Percentiles rank a stretch among this genome's conserved stretches.
Evolutionary conservation across 2,888 invertebrate species (phyloP).

Genomic region (Mythimna loreyi): DNA sequence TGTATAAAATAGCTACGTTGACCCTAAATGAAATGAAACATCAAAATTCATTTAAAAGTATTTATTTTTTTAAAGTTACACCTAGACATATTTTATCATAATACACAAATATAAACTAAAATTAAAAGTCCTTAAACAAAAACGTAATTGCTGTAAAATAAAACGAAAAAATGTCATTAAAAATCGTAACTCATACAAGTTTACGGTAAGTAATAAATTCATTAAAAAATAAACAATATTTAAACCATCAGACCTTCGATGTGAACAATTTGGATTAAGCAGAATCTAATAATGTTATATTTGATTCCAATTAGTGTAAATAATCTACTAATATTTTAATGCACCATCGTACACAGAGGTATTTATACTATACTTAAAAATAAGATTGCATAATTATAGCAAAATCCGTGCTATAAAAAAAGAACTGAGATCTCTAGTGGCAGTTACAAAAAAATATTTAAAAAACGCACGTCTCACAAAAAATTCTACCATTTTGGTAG

Average conservation of each 20-base stretch:
- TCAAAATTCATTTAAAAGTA: neutral
- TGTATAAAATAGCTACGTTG: no score
- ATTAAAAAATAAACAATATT: neutral
- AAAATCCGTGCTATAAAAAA: neutral
- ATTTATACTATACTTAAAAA: neutral
- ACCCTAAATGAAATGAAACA: neutral
- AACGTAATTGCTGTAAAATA: conserved; percentile 12
- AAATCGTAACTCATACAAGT: neutral
- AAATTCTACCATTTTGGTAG: conserved; percentile 49
- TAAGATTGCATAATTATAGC: neutral
- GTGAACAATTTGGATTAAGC: no score
- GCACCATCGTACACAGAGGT: neutral
- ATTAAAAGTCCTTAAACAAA: conserved; percentile 5
- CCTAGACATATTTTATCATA: conserved; percentile 7
- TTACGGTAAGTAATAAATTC: neutral
- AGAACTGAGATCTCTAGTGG: conserved; percentile 28
- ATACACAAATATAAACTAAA: conserved; percentile 2
- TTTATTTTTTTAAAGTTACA: conserved; percentile 37
- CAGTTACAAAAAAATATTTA: neutral
- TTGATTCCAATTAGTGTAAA: neutral
- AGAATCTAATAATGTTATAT: neutral
- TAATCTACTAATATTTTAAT: neutral
- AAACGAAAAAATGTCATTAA: neutral
- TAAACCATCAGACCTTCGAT: neutral
- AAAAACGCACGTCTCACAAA: neutral